A percentile compares a stretch with the other conserved stretches of the same genome.
Conservation (phyloP, 2,113 vertebrate species). For the Peucedramus taeniatus region DNA sequence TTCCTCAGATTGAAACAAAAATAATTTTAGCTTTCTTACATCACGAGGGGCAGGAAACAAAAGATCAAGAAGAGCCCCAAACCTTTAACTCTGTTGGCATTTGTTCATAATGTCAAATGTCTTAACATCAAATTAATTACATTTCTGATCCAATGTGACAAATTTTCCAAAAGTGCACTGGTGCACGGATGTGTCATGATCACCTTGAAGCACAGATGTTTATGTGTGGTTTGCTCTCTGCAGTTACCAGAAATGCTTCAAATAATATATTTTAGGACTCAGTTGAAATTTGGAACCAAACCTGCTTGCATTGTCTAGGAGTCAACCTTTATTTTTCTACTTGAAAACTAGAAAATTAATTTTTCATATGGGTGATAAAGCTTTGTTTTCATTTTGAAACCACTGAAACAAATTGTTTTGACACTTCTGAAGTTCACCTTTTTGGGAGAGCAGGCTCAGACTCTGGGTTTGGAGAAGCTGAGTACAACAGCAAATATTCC, state of each 20-base stretch:
- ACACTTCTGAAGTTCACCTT: neutral
- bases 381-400: neutral
- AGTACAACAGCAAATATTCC: neutral
- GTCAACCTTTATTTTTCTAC: neutral
- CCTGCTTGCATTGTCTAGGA: neutral
- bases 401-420: neutral
- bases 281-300: neutral
- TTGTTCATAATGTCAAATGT: neutral
- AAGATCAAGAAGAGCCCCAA: neutral
- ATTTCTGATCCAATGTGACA: neutral
- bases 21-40: neutral
- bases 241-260: neutral
- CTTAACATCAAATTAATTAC: neutral
- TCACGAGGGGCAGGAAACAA: neutral
- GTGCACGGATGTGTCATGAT: fast-evolving
- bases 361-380: neutral
- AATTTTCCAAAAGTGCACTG: neutral
- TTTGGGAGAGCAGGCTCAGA: neutral
- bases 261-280: neutral
- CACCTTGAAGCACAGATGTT: neutral
- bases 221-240: neutral
- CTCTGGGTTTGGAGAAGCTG: neutral
- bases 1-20: neutral
- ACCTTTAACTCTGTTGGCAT: neutral
- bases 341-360: neutral